phyloP scores from a whole-genome alignment of 2,797 vertebrate genomes.

The Arrhamphus sclerolepis region DNA sequence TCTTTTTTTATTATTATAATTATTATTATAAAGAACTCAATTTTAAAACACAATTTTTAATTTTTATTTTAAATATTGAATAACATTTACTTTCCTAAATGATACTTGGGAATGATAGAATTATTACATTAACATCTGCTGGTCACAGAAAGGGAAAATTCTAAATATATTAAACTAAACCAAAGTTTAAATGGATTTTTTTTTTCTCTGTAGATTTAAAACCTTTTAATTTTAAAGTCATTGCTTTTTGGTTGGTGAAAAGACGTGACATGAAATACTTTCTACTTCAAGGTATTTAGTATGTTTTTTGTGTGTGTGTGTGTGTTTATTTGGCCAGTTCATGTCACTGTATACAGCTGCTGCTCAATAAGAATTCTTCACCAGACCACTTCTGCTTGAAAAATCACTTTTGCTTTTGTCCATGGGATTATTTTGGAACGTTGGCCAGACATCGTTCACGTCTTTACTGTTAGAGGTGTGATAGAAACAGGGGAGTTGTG shows the following conservation, averaged over 20 bases:
- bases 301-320: slow-evolving; percentile 5
- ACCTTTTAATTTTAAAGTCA: slow-evolving; percentile 39
- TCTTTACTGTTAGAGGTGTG: slow-evolving; percentile 31
- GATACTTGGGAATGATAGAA: slow-evolving; percentile 28
- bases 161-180: slow-evolving; percentile 55
- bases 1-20: too few species aligned
- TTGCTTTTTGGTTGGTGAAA: slow-evolving; percentile 34
- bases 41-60: slow-evolving; percentile 35
- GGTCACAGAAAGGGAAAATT: slow-evolving; percentile 69
- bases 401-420: slow-evolving; percentile 39
- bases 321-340: slow-evolving; percentile 54
- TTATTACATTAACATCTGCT: slow-evolving; percentile 54
- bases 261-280: slow-evolving; percentile 25
- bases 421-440: slow-evolving; percentile 41
- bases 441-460: slow-evolving; percentile 29
- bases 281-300: slow-evolving; percentile 18
- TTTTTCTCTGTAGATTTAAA: slow-evolving; percentile 20
- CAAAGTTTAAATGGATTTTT: slow-evolving; percentile 65
- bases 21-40: slow-evolving; percentile 24
- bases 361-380: slow-evolving; percentile 43
- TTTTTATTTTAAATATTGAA: slow-evolving; percentile 30
- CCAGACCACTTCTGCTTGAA: slow-evolving; percentile 55
- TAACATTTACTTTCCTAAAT: slow-evolving; percentile 29
- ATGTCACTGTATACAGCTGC: slow-evolving; percentile 50
- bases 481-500: slow-evolving; percentile 34